phyloP scores from a whole-genome alignment of 2,113 vertebrate species.

The Lasiurus borealis region DNA sequence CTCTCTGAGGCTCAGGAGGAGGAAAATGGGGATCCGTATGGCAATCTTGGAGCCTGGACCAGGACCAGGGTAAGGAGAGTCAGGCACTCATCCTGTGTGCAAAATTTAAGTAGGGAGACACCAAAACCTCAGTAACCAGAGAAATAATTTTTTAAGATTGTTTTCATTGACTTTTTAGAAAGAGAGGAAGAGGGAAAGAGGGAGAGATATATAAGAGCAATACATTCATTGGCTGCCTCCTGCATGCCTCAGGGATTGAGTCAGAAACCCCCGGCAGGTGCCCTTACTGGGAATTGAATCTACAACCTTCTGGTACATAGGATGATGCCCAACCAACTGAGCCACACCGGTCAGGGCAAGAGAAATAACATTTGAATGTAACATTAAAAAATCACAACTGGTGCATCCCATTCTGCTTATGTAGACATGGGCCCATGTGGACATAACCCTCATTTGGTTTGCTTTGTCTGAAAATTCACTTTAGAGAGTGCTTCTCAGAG shows the following conservation, averaged over 20 bases:
- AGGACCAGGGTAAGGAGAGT: neutral
- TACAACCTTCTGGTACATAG: no score
- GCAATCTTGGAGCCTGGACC: neutral
- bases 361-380: neutral
- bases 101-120: neutral
- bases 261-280: no score
- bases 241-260: no score
- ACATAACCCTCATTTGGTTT: neutral
- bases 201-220: no score
- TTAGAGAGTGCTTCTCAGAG: neutral
- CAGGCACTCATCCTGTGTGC: neutral
- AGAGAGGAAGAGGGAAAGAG: no score
- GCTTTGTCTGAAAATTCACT: neutral
- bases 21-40: neutral
- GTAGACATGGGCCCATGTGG: rapidly evolving
- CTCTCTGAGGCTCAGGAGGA: neutral
- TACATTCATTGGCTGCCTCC: no score
- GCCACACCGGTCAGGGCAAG: neutral
- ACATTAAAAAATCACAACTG: neutral
- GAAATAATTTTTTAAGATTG: neutral
- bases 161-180: no score
- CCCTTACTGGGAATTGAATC: no score
- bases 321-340: no score
- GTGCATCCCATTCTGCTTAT: neutral
- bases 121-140: neutral